A percentile compares a stretch with the other conserved stretches of the same genome.
These are phyloP conservation scores for Aselliscus stoliczkanus DNA, from an alignment of 2,797 vertebrate genomes.

Conservation along the genomic window DNA sequence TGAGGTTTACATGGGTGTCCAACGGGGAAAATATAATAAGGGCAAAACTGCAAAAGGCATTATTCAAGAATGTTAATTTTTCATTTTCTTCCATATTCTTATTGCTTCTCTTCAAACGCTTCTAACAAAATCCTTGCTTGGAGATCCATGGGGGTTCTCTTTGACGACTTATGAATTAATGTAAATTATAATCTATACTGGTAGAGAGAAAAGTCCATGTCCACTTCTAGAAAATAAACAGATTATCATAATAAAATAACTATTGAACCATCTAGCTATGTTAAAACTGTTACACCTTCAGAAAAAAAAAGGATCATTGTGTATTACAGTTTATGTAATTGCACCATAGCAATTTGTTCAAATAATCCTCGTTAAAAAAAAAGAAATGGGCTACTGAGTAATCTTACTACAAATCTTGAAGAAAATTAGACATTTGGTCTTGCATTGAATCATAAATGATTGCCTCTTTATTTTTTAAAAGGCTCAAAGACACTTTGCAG, in stretches of 20 bases:
- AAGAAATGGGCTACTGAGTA: not conserved
- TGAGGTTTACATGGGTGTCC: not conserved
- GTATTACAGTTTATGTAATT: not conserved
- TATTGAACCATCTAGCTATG: not conserved
- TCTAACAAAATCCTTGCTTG: not conserved
- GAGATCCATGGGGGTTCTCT: not conserved
- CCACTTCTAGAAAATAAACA: not conserved
- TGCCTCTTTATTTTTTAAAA: not conserved
- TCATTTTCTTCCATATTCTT: not conserved
- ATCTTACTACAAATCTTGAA: not conserved
- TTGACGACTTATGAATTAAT: not conserved
- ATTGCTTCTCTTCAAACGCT: not conserved
- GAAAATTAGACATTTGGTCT: conserved; percentile 11
- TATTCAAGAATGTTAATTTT: not conserved
- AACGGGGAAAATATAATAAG: not conserved
- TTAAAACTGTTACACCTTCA: not conserved
- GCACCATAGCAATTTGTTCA: not conserved
- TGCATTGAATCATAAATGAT: not conserved
- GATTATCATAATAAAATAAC: conserved; percentile 15
- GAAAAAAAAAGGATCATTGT: not conserved
- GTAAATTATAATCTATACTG: not conserved
- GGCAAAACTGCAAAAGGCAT: not conserved
- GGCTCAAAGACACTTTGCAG: not conserved
- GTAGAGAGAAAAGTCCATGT: not conserved
- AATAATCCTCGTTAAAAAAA: not conserved